Base-by-base conservation (phyloP, 2,888 invertebrate species). In the Carterocephalus palaemon region DNA sequence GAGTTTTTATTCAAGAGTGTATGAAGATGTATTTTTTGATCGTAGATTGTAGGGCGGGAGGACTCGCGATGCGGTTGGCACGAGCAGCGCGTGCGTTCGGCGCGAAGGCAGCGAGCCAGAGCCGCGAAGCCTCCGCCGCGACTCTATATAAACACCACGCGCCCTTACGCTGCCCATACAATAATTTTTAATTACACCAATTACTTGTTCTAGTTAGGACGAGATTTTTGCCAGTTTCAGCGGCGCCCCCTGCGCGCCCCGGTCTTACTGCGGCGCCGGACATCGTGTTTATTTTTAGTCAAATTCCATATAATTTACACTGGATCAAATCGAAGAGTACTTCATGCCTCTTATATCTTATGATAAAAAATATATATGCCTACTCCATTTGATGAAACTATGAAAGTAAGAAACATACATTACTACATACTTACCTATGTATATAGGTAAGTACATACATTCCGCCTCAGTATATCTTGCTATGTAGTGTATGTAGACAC, bases 191-290 rank as follows among this genome's bases (percentile, higher is more conserved):
- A 80, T 83, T 72, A 76, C 64, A 64, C 61, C 69, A 75, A 75
- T 79, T 67, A 70, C 63, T 68, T 56, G 54, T 74, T 74, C 84
- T 79, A 81, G 84, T 82, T 83, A 72, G 34, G 67, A 75, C 82
- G 67, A 72, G 84, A 80, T 80, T 70, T 62, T 64, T 65, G 62
- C 81, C 75, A 81, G 82, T 81, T 79, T 61, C 60, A 66, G 56
- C 61, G 53, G 55, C 54, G 52, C 45, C 19, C 38, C 42, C 52
- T 33, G 28, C 54, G 51, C 46, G 38, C 40, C 49, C 51, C 53
- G 48, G 68, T 59, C 51, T 51, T 49, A 52, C 38, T 28, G 15
- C 50, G 42, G 43, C 17, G 23, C 9, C 24, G 20, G 43, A 29
- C 39, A 39, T 47, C 42, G 47, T 59, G 61, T 66, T 70, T 76